Evolutionary conservation across 2,113 vertebrate species (phyloP).

Genomic region (Seriola quinqueradiata): DNA sequence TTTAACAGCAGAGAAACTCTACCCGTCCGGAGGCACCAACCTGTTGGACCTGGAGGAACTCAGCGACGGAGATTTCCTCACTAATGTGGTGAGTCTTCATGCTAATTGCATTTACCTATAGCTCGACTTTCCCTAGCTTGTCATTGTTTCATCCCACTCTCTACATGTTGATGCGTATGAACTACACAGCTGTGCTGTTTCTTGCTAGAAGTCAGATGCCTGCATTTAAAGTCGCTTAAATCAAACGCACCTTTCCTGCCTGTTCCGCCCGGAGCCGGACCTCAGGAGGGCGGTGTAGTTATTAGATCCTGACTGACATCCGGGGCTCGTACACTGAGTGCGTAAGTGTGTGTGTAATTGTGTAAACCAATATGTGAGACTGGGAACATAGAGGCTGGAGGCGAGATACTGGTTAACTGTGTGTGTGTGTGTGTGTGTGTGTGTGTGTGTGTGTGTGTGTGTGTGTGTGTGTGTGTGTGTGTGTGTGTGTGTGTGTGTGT

Average conservation of each 20-base stretch:
- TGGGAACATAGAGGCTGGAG: conserved; percentile 4
- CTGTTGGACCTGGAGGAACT: conserved; percentile 84
- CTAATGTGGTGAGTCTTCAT: conserved; percentile 74
- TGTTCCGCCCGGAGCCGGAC: conserved; percentile 77
- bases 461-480: conserved; percentile 1
- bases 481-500: conserved; percentile 26
- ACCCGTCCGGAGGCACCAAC: conserved; percentile 67
- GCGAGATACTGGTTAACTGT: conserved; percentile 47
- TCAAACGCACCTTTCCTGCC: conserved; percentile 48
- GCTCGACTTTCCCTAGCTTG: not conserved
- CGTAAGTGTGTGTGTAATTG: conserved; percentile 21
- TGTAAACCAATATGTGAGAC: conserved; percentile 22
- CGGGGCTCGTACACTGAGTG: conserved; percentile 49
- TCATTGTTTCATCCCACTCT: fast-evolving
- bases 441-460: conserved; percentile 9
- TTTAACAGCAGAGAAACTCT: conserved; percentile 73
- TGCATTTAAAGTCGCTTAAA: conserved; percentile 1
- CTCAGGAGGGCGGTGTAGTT: conserved; percentile 65
- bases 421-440: conserved; percentile 19
- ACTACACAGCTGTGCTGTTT: not conserved
- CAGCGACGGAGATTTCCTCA: conserved; percentile 80
- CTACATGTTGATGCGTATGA: not conserved
- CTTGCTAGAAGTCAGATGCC: conserved; percentile 9
- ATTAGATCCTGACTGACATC: conserved; percentile 76
- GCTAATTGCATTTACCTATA: not conserved